A percentile compares a stretch with the other conserved stretches of the same genome.
Conservation (phyloP, 2,888 invertebrate genomes). For the Cephus rjabovi region DNA sequence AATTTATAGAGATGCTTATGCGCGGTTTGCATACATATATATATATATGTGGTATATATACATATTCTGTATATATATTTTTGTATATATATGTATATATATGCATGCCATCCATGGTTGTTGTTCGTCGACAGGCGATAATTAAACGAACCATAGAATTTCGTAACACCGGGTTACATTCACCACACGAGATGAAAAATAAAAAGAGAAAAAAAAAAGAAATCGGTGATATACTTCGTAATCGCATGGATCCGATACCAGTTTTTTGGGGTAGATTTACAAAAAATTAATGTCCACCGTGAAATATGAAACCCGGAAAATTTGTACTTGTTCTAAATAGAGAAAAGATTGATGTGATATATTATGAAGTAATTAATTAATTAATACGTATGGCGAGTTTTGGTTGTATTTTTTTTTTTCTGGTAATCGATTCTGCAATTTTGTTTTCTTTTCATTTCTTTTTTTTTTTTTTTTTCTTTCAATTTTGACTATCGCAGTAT, state of each 20-base stretch:
- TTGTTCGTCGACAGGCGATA: not conserved
- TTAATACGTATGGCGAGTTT: too few species aligned
- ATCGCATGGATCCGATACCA: not conserved
- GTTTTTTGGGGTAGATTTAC: not conserved
- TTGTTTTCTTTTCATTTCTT: too few species aligned
- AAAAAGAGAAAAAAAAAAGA: not conserved
- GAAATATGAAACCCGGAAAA: too few species aligned
- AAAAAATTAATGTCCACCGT: not conserved
- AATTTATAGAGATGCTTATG: conserved; percentile 39
- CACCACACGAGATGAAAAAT: not conserved
- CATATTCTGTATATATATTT: not conserved
- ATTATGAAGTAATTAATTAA: too few species aligned
- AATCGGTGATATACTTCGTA: not conserved
- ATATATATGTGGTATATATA: not conserved
- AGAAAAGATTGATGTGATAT: too few species aligned
- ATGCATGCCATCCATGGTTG: not conserved
- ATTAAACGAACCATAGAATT: not conserved
- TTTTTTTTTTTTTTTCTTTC: too few species aligned
- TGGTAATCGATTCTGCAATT: too few species aligned
- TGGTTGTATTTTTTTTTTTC: too few species aligned
- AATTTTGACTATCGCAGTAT: too few species aligned
- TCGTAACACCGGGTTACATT: not conserved
- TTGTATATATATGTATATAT: not conserved
- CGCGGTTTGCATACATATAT: conserved; percentile 19
- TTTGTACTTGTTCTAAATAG: too few species aligned